Percentiles rank a stretch among this genome's conserved stretches.
phyloP scores from a whole-genome alignment of 2,797 vertebrate genomes.

The Cacajao melanocephalus region DNA sequence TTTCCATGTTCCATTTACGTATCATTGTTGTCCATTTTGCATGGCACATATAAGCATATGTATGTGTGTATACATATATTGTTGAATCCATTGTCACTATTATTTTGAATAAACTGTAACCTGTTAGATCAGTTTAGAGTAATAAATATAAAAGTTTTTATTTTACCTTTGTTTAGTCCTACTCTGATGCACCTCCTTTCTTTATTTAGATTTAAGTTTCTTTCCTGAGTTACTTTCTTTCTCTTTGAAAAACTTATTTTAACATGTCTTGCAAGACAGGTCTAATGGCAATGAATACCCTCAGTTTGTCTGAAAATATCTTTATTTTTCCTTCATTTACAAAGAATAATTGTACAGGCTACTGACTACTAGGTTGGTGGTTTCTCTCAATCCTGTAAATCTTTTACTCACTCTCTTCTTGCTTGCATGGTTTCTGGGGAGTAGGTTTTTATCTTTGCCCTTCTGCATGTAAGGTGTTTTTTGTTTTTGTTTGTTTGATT shows the following conservation, averaged over 20 bases:
- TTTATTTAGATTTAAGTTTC: too few relatives aligned
- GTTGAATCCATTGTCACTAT: background rate
- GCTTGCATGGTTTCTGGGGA: background rate
- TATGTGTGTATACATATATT: rapidly evolving
- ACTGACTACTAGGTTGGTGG: too few relatives aligned
- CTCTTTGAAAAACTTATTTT: background rate
- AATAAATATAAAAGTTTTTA: background rate
- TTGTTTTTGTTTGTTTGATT: too few relatives aligned
- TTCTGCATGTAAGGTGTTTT: background rate
- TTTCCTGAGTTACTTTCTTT: too few relatives aligned
- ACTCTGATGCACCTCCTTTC: background rate
- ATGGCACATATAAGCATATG: background rate
- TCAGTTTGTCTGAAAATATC: background rate
- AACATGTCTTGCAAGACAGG: background rate
- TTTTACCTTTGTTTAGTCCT: background rate
- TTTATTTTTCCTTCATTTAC: too few relatives aligned
- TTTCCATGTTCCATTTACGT: rapidly evolving
- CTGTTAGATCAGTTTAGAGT: background rate
- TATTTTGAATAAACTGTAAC: too few relatives aligned
- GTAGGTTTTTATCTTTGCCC: background rate
- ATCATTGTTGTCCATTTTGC: too few relatives aligned
- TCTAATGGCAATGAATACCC: rapidly evolving
- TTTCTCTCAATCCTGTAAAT: background rate
- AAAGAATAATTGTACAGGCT: background rate
- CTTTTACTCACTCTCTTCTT: background rate